phyloP scores from a whole-genome alignment of 2,797 vertebrate species.

The Rhinichthys osculus region DNA sequence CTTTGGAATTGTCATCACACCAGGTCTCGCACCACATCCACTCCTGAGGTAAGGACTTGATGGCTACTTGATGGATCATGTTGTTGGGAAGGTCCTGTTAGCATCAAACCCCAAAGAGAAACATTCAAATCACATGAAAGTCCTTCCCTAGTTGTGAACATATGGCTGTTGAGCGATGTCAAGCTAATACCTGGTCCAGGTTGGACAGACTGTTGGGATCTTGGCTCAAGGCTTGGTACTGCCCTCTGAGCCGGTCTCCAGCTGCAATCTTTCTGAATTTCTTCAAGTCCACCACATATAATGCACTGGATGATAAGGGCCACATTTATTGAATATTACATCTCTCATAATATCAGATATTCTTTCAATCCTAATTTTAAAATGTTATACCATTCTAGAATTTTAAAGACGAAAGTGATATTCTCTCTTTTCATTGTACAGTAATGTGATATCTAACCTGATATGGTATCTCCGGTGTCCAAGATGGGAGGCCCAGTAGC shows the following conservation, averaged over 20 bases:
- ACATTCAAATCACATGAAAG: background rate
- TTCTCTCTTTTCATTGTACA: background rate
- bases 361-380: background rate
- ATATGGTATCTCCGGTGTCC: slow-evolving; percentile 93
- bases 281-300: slow-evolving; percentile 96
- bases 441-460: slow-evolving; percentile 76
- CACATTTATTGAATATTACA: background rate
- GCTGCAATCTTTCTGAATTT: slow-evolving; percentile 95
- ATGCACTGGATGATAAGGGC: slow-evolving; percentile 78
- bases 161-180: too few relatives aligned
- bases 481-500: slow-evolving; percentile 96
- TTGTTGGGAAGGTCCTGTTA: slow-evolving; percentile 97
- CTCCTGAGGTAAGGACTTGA: slow-evolving; percentile 96
- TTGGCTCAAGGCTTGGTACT: slow-evolving; percentile 95
- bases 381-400: background rate
- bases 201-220: slow-evolving; percentile 98
- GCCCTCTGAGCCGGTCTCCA: slow-evolving; percentile 92
- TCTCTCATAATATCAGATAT: background rate
- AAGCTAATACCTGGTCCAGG: slow-evolving; percentile 88
- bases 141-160: background rate
- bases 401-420: background rate
- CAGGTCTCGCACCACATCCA: slow-evolving; percentile 99
- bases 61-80: slow-evolving; percentile 98
- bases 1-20: slow-evolving; percentile 92
- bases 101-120: background rate